Conservation (phyloP, 2,113 vertebrate genomes). For the Microcebus tavaratra region DNA sequence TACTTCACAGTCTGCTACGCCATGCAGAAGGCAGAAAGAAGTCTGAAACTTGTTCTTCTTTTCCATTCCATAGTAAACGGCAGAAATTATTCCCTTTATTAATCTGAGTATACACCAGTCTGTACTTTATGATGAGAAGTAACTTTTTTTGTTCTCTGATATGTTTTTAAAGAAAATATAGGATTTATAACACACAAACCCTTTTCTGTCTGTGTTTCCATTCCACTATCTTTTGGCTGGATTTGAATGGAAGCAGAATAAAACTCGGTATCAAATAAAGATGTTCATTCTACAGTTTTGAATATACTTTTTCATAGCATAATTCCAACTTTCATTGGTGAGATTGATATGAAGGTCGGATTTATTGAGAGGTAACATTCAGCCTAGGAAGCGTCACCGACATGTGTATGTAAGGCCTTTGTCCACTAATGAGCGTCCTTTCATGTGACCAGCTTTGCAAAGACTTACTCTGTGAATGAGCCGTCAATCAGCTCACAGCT, state of each 20-base stretch:
- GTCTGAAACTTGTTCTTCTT: background rate
- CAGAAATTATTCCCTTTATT: background rate
- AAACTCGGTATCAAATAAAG: background rate
- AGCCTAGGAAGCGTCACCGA: constrained; percentile 19
- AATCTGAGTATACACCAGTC: background rate
- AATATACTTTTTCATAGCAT: background rate
- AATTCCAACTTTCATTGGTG: background rate
- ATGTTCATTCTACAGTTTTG: background rate
- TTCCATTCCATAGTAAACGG: background rate
- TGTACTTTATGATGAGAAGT: background rate
- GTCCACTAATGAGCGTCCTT: constrained; percentile 62
- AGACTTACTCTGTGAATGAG: constrained; percentile 56
- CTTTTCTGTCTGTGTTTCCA: background rate
- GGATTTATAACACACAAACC: background rate
- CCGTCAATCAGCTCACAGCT: constrained; percentile 67
- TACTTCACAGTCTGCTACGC: background rate
- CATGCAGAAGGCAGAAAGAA: background rate
- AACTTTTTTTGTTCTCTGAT: background rate
- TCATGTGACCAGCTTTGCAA: constrained; percentile 40
- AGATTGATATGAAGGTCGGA: constrained; percentile 32
- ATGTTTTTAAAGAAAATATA: background rate
- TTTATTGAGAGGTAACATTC: constrained; percentile 7
- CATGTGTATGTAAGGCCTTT: constrained; percentile 47
- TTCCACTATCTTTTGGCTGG: background rate
- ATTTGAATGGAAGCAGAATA: background rate